Evolutionary conservation across 1,140 invertebrate genomes (phyloP).

Genomic region (Drosophila pachea): DNA sequence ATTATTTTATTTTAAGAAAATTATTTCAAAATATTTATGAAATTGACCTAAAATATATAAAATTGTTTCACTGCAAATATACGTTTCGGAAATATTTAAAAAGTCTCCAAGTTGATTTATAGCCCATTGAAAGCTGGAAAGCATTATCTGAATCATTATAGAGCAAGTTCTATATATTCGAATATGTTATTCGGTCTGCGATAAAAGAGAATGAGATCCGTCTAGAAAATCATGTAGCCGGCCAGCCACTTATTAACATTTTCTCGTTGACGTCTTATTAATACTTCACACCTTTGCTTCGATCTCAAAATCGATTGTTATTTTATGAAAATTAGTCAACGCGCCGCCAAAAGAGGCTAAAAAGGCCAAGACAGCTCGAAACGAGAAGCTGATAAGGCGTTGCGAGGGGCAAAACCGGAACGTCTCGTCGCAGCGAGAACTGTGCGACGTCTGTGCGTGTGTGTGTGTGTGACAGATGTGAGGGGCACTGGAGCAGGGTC

Average conservation of each 20-base stretch:
- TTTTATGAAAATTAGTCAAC: constrained; percentile 76
- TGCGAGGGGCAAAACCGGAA: constrained; percentile 36
- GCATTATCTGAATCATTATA: not conserved
- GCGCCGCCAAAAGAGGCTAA: constrained; percentile 37
- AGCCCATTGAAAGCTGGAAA: no score
- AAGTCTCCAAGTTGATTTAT: no score
- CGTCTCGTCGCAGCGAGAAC: constrained; percentile 14
- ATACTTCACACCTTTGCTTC: constrained; percentile 74
- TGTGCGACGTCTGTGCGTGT: not conserved
- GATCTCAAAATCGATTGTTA: constrained; percentile 69
- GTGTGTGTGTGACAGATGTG: constrained; percentile 17
- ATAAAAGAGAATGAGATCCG: constrained; percentile 31
- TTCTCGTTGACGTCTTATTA: constrained; percentile 76
- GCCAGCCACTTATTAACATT: constrained; percentile 70
- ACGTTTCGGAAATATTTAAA: no score
- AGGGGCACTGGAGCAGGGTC: constrained; percentile 45
- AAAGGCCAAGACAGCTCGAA: constrained; percentile 38
- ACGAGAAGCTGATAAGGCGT: constrained; percentile 43
- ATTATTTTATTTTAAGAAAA: no score
- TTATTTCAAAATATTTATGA: no score
- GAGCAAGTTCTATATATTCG: constrained; percentile 8
- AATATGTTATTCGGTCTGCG: constrained; percentile 7
- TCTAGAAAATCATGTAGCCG: constrained; percentile 33
- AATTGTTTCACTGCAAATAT: no score
- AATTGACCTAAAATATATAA: no score